Base-by-base conservation (phyloP, 1,140 invertebrate species). In the Drosophila saltans region DNA sequence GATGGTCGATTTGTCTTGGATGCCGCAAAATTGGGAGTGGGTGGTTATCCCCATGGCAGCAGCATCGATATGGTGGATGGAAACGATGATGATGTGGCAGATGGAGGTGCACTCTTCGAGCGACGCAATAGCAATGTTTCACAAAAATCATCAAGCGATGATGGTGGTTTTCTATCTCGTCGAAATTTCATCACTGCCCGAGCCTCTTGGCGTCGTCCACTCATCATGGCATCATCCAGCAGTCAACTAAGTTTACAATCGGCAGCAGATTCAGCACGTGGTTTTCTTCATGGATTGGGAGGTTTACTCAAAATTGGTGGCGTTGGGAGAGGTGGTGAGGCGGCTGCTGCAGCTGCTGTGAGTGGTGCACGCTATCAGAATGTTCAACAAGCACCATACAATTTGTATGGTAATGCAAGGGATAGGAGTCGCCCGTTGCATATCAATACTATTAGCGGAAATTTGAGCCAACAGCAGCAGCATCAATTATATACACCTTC, bases 111-210 rank as follows among this genome's bases (percentile, higher is more conserved):
- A 0, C 52, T 94, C 16, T 94, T 93, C 71, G 93, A 94, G 70
- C 93, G 93, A 11, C 93, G 94, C 61, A 94, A 95, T 78, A 95
- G 95, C 81, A 85, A 78, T 26, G 94, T 94, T 39, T 94, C 95
- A 45, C 95, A 95, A 85, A 93, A 94, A 28, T 96, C 95, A 59
- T 95, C 95, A 75, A 97, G 96, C 81, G 96, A 97, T 92, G 96
- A 97, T 90, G 97, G 97, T 36, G 96, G 96, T 2, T 97, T 97
- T 92, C 93, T 96, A 40, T 94, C 94, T 1, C 93, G 93, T 59
- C 78, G 89, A 0, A 91, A 88, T 52, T 91, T 91, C 40, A 91
- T 91, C 55, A 91, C 85, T 5, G 83, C 91, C 3, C 94, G 95
- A 59, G 95, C 94, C 24, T 95, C 95, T 0, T 96, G 95, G 95